Conservation (phyloP, 2,797 vertebrate genomes). For the Hozukius guyotensis region DNA sequence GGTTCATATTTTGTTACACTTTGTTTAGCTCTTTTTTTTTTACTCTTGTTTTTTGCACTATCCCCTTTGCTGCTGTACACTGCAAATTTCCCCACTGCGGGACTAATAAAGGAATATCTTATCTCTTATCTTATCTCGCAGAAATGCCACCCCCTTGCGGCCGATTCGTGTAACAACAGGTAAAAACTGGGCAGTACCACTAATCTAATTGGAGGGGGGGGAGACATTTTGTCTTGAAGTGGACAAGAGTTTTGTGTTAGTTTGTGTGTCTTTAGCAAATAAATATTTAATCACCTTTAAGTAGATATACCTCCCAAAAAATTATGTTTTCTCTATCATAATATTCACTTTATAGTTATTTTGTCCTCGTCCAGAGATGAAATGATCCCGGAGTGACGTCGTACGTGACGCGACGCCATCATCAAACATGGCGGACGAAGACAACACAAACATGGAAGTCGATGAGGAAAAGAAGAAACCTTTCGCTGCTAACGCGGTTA, state of each 20-base stretch:
- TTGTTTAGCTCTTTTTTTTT: no score
- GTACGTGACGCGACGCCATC: conserved; percentile 28
- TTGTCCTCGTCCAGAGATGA: not conserved
- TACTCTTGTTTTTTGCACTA: no score
- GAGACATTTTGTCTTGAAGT: not conserved
- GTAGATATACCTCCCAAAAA: rapidly evolving
- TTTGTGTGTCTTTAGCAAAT: rapidly evolving
- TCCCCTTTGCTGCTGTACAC: no score
- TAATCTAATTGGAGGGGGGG: not conserved
- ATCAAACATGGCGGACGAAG: conserved; percentile 81
- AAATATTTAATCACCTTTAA: rapidly evolving
- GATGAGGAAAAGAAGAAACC: conserved; percentile 54
- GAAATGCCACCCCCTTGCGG: conserved; percentile 27
- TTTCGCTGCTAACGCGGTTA: not conserved
- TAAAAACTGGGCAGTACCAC: conserved; percentile 32
- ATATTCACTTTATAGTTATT: rapidly evolving
- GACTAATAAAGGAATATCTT: no score
- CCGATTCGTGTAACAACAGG: not conserved
- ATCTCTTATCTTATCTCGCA: not conserved
- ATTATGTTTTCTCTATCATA: rapidly evolving
- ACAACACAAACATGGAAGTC: conserved; percentile 72
- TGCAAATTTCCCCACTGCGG: no score
- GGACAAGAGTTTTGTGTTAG: rapidly evolving
- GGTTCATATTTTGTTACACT: no score
- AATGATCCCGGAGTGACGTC: conserved; percentile 18